These are phyloP conservation scores for Scaeva pyrastri DNA, from an alignment of 2,888 invertebrate genomes.

Conservation along the genomic window DNA sequence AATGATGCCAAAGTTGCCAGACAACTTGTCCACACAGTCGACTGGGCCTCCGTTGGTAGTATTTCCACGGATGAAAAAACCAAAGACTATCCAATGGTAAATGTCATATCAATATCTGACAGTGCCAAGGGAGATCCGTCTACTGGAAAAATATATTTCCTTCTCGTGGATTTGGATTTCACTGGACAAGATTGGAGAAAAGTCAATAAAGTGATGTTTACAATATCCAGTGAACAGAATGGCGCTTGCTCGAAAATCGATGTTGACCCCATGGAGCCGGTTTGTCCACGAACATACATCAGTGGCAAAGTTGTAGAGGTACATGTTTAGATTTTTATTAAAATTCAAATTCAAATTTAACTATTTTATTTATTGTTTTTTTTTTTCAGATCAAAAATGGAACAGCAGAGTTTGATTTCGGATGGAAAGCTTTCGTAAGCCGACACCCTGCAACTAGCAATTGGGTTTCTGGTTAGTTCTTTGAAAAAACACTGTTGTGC, in stretches of 20 bases:
- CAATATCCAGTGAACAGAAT: slow-evolving; percentile 82
- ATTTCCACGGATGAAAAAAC: slow-evolving; percentile 80
- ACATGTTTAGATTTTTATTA: neutral
- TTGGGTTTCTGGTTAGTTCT: slow-evolving; percentile 15
- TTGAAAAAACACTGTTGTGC: neutral
- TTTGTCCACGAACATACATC: slow-evolving; percentile 81
- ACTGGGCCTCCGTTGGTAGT: slow-evolving; percentile 83
- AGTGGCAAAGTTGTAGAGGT: slow-evolving; percentile 81
- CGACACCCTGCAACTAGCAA: slow-evolving; percentile 81
- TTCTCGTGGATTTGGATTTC: slow-evolving; percentile 83
- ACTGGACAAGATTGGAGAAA: slow-evolving; percentile 82
- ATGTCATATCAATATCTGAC: slow-evolving; percentile 83
- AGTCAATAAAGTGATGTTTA: slow-evolving; percentile 81
- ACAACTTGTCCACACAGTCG: slow-evolving; percentile 81
- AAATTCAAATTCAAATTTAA: neutral
- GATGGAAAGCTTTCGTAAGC: slow-evolving; percentile 78
- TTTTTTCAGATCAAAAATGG: slow-evolving; percentile 77
- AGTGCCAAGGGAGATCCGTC: slow-evolving; percentile 78
- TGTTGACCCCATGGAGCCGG: slow-evolving; percentile 84
- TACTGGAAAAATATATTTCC: slow-evolving; percentile 82
- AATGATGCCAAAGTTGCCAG: slow-evolving; percentile 83
- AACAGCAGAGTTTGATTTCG: slow-evolving; percentile 77
- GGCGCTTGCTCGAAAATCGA: slow-evolving; percentile 79
- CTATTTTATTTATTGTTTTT: neutral
- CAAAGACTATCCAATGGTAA: slow-evolving; percentile 83